Percentiles rank a stretch among this genome's conserved stretches.
These are phyloP conservation scores for Centropristis striata DNA, from an alignment of 2,113 vertebrate genomes.

Conservation along the genomic window DNA sequence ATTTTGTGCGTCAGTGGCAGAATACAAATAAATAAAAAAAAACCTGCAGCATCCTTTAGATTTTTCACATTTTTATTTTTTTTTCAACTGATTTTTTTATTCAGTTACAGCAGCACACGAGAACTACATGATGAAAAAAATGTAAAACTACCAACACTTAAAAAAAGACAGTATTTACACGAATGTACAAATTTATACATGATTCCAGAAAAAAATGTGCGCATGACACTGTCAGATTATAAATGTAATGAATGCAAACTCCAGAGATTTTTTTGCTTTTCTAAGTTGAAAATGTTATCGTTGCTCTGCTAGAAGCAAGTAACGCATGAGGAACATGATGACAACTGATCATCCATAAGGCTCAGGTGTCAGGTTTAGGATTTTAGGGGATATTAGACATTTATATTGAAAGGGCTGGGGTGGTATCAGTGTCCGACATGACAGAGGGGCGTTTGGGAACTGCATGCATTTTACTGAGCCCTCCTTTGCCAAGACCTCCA, in stretches of 20 bases:
- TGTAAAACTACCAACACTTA: slow-evolving; percentile 1
- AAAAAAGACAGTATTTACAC: slow-evolving; percentile 68
- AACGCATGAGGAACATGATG: slow-evolving; percentile 24
- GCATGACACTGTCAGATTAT: not conserved
- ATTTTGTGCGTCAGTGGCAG: not conserved
- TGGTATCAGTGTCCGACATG: slow-evolving; percentile 86
- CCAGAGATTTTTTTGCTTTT: not conserved
- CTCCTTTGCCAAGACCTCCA: slow-evolving; percentile 63
- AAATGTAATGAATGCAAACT: slow-evolving; percentile 1
- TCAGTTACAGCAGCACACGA: slow-evolving; percentile 41
- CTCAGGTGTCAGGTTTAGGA: slow-evolving; percentile 11
- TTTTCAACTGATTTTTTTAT: not conserved
- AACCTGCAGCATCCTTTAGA: not conserved
- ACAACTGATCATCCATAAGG: not conserved
- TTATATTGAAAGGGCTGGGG: slow-evolving; percentile 85
- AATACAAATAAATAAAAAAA: not conserved
- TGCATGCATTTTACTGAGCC: slow-evolving; percentile 63
- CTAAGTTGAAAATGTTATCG: not conserved
- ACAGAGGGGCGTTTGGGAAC: slow-evolving; percentile 84
- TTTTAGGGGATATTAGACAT: not conserved
- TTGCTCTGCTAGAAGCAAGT: slow-evolving; percentile 7
- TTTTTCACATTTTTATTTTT: slow-evolving; percentile 16
- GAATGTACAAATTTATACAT: slow-evolving; percentile 70
- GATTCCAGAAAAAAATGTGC: not conserved
- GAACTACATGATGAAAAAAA: slow-evolving; percentile 3